Conservation (phyloP, 2,113 vertebrate species). For the Atherinomorus stipes region DNA sequence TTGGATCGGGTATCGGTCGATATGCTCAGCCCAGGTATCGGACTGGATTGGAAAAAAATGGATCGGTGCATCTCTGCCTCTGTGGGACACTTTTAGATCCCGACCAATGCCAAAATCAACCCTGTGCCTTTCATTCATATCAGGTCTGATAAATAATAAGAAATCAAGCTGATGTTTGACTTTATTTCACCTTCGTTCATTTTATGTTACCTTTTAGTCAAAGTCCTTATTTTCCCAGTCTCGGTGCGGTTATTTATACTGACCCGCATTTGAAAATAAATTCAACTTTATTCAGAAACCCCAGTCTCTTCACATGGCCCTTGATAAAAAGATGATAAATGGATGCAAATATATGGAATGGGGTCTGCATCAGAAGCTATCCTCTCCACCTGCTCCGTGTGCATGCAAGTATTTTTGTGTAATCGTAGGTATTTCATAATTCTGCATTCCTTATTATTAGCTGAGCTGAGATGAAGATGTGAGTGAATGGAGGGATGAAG, state of each 20-base stretch:
- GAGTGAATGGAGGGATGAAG: not conserved
- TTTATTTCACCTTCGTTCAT: not conserved
- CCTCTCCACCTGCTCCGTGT: slow-evolving; percentile 50
- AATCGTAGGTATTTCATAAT: slow-evolving; percentile 38
- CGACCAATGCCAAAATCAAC: too few species aligned
- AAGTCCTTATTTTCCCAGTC: not conserved
- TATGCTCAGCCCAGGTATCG: too few species aligned
- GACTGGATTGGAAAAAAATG: too few species aligned
- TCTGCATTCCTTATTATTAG: slow-evolving; percentile 26
- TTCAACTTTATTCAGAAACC: slow-evolving; percentile 39
- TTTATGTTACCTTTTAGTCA: not conserved
- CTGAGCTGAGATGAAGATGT: not conserved
- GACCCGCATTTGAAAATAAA: slow-evolving; percentile 34
- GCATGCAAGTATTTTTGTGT: slow-evolving; percentile 22
- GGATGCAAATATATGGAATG: slow-evolving; percentile 79
- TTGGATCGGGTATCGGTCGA: too few species aligned
- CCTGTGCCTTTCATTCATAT: too few species aligned
- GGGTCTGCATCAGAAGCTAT: slow-evolving; percentile 70
- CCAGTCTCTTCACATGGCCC: slow-evolving; percentile 43
- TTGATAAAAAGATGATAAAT: slow-evolving; percentile 65
- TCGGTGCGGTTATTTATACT: not conserved
- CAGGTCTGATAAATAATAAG: not conserved
- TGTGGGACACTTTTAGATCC: too few species aligned
- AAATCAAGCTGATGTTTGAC: too few species aligned
- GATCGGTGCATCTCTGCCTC: too few species aligned